A percentile compares a stretch with the other conserved stretches of the same genome.
These are phyloP conservation scores for Eolophus roseicapilla DNA, from an alignment of 2,113 vertebrate genomes.

Conservation along the genomic window DNA sequence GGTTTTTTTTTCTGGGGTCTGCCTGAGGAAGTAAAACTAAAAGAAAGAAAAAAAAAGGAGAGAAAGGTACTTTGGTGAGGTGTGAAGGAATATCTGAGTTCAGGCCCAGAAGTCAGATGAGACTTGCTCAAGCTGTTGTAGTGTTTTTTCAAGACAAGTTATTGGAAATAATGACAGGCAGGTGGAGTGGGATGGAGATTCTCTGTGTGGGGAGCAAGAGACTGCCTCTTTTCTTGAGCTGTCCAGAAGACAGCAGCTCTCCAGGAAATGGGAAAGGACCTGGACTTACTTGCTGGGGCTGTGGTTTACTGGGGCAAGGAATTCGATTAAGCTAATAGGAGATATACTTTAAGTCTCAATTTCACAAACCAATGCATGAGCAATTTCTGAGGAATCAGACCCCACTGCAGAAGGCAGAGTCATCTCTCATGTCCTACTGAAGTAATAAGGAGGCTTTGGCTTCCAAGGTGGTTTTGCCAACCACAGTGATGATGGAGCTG, in stretches of 20 bases:
- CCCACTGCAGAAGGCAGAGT: background rate
- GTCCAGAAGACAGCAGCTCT: background rate
- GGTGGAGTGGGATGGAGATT: background rate
- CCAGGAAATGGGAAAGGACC: background rate
- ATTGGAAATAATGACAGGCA: background rate
- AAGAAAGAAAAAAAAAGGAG: background rate
- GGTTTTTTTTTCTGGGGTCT: background rate
- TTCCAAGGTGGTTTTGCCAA: background rate
- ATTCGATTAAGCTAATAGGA: background rate
- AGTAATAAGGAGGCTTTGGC: background rate
- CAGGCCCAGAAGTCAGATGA: background rate
- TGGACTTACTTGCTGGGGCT: background rate
- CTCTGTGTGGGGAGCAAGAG: accelerated
- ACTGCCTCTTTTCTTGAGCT: background rate
- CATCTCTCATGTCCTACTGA: accelerated
- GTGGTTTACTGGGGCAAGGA: background rate
- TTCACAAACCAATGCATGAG: background rate
- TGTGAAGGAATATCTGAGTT: background rate
- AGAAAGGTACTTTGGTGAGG: background rate
- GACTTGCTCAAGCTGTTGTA: background rate
- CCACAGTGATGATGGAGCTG: background rate
- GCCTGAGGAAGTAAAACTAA: background rate
- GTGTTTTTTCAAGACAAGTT: background rate
- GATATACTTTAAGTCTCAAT: background rate
- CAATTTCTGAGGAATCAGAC: background rate